These are phyloP conservation scores for Chelon labrosus DNA, from an alignment of 2,797 vertebrate species.

Conservation along the genomic window DNA sequence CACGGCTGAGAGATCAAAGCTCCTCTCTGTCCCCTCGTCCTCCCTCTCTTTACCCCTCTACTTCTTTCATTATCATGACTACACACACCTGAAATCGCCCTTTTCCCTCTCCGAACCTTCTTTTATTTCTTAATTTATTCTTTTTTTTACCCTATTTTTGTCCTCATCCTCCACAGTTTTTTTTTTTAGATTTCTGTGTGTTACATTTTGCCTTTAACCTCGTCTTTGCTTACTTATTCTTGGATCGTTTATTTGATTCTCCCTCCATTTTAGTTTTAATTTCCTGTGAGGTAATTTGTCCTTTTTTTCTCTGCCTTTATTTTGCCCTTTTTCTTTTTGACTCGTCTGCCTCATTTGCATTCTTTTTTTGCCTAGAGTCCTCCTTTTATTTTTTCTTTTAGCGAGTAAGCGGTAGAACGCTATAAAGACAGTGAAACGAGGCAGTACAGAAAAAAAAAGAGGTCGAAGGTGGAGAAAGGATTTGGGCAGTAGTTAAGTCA, in stretches of 20 bases:
- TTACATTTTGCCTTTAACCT: neutral
- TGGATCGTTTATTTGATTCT: slow-evolving; percentile 6
- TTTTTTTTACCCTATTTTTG: neutral
- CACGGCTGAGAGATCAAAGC: slow-evolving; percentile 76
- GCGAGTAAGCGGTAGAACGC: slow-evolving; percentile 1
- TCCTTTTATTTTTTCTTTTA: neutral
- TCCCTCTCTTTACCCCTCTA: neutral
- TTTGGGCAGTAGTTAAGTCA: slow-evolving; percentile 14
- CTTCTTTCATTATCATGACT: slow-evolving; percentile 50
- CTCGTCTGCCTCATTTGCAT: neutral
- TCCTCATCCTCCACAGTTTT: too few species aligned
- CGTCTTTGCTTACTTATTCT: neutral
- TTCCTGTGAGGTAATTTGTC: slow-evolving; percentile 13
- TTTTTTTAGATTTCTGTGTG: neutral
- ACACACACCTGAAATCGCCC: slow-evolving; percentile 44
- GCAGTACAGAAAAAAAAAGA: slow-evolving; percentile 7
- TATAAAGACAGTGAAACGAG: slow-evolving; percentile 6
- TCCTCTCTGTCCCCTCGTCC: slow-evolving; percentile 40
- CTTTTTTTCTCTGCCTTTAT: slow-evolving; percentile 1
- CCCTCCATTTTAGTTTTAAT: neutral
- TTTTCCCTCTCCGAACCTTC: slow-evolving; percentile 6
- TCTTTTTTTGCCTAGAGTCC: slow-evolving; percentile 3
- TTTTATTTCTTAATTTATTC: slow-evolving; percentile 17
- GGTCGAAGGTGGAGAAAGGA: slow-evolving; percentile 9
- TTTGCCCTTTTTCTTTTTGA: slow-evolving; percentile 16